phyloP scores from a whole-genome alignment of 2,797 vertebrate genomes.

The Phaenicophaeus curvirostris region DNA sequence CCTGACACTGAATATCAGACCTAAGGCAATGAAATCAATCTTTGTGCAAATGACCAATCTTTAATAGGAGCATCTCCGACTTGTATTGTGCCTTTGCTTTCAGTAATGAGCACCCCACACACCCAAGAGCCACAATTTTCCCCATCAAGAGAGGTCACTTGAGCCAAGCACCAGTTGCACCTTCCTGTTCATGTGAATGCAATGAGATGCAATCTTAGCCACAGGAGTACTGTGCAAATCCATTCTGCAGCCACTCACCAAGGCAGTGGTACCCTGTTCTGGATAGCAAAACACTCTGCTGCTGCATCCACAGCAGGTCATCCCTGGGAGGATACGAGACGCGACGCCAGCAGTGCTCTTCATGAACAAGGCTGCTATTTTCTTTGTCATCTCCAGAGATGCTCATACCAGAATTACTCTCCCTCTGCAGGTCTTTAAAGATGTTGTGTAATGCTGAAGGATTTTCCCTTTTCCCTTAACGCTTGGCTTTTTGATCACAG shows the following conservation, averaged over 20 bases:
- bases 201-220: accelerated
- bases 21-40: background rate
- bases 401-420: background rate
- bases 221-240: accelerated
- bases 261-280: background rate
- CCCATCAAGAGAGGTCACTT: background rate
- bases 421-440: background rate
- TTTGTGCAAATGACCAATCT: background rate
- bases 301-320: accelerated
- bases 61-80: background rate
- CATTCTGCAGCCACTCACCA: background rate
- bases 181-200: background rate
- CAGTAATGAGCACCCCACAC: background rate
- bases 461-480: background rate
- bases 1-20: background rate
- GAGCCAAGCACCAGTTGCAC: background rate
- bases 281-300: background rate
- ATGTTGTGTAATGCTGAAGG: background rate
- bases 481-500: background rate
- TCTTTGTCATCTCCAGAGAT: background rate
- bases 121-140: background rate
- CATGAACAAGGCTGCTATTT: background rate
- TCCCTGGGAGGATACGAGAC: background rate
- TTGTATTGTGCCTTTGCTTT: background rate
- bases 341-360: accelerated